These are phyloP conservation scores for Megatriorchis doriae DNA, from an alignment of 2,113 vertebrate genomes.

Conservation along the genomic window DNA sequence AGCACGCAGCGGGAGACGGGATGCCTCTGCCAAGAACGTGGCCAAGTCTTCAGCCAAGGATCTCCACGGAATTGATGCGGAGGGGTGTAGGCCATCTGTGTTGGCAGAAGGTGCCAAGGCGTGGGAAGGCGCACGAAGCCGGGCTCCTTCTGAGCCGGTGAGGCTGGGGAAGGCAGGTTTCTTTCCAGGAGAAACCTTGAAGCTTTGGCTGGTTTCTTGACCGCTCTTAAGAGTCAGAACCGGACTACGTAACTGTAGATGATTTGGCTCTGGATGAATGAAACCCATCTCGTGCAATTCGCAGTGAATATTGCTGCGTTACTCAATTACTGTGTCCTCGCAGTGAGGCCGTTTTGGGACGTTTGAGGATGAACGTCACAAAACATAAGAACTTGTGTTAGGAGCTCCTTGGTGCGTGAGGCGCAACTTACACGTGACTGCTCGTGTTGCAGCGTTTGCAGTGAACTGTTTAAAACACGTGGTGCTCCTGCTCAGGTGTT, in stretches of 20 bases:
- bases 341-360: accelerated
- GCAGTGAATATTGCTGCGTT: too few species aligned
- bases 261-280: accelerated
- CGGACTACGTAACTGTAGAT: accelerated
- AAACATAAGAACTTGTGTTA: background rate
- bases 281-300: background rate
- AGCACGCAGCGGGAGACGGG: background rate
- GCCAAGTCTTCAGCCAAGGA: background rate
- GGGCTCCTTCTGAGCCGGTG: accelerated
- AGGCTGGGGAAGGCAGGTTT: background rate
- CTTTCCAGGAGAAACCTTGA: background rate
- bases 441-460: accelerated
- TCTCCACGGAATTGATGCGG: background rate
- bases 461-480: accelerated
- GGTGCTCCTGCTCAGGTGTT: background rate
- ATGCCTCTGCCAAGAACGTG: background rate
- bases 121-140: accelerated
- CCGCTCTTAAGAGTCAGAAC: background rate
- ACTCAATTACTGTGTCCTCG: accelerated
- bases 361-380: background rate
- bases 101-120: background rate
- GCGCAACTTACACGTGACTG: accelerated
- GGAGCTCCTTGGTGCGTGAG: background rate
- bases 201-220: background rate
- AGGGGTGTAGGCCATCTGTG: background rate